Conservation (phyloP, 2,797 vertebrate genomes). For the Aotus griseimembra region DNA sequence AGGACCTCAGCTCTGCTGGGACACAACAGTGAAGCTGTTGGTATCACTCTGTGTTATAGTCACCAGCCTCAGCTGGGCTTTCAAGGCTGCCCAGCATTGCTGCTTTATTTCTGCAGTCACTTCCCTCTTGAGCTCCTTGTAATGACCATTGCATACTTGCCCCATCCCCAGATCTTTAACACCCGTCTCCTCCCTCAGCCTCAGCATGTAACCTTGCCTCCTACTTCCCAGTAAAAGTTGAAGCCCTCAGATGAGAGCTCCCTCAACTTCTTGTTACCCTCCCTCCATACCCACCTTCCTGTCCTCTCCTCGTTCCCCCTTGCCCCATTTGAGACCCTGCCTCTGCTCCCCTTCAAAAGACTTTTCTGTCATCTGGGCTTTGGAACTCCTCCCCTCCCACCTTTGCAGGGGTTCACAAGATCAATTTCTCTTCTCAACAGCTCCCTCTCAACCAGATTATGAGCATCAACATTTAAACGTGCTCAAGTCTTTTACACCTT, state of each 20-base stretch:
- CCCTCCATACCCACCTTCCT: background rate
- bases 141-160: background rate
- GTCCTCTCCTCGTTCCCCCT: too few species aligned
- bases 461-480: background rate
- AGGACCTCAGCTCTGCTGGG: background rate
- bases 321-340: background rate
- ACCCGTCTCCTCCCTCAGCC: background rate
- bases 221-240: background rate
- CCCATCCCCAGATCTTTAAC: background rate
- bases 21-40: background rate
- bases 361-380: background rate
- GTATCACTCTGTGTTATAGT: background rate
- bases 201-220: background rate
- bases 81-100: background rate
- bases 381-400: background rate
- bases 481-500: background rate
- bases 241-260: background rate
- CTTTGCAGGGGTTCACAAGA: background rate
- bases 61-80: background rate
- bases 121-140: background rate
- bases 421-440: background rate
- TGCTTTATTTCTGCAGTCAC: background rate
- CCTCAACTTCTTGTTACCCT: background rate
- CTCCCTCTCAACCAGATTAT: background rate
- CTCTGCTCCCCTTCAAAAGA: background rate